These are phyloP conservation scores for Cerastis leucographa DNA, from an alignment of 2,888 invertebrate genomes.

Conservation along the genomic window DNA sequence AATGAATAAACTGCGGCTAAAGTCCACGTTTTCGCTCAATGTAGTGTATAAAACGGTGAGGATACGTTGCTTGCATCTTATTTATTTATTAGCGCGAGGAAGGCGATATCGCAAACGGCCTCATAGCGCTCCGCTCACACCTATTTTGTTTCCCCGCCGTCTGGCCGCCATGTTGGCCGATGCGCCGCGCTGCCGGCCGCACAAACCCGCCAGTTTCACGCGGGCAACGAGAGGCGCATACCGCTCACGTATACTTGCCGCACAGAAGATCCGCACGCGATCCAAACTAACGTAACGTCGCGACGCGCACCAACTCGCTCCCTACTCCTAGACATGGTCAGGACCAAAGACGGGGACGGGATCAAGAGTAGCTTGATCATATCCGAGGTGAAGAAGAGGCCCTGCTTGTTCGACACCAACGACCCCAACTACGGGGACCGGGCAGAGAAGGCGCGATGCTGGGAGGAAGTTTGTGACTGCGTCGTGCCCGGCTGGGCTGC, in stretches of 20 bases:
- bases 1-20: constrained; percentile 24
- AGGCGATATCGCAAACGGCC: constrained; percentile 82
- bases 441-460: constrained; percentile 85
- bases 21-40: constrained; percentile 19
- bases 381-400: constrained; percentile 84
- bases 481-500: constrained; percentile 86
- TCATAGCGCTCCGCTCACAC: constrained; percentile 77
- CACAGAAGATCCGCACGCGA: constrained; percentile 74
- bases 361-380: constrained; percentile 86
- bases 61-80: constrained; percentile 78
- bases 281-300: constrained; percentile 61
- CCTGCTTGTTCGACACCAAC: constrained; percentile 86
- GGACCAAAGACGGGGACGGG: constrained; percentile 84
- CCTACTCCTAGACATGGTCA: constrained; percentile 78
- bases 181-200: constrained; percentile 76
- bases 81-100: constrained; percentile 86
- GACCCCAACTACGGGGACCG: constrained; percentile 86
- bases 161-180: constrained; percentile 83
- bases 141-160: constrained; percentile 82
- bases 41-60: constrained; percentile 40
- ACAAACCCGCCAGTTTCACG: constrained; percentile 86
- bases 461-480: constrained; percentile 87
- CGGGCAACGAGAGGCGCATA: constrained; percentile 83
- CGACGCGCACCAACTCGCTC: constrained; percentile 37
- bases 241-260: constrained; percentile 73